These are phyloP conservation scores for Lamellibrachia luymesi DNA, from an alignment of 1,140 invertebrate genomes.

Conservation along the genomic window DNA sequence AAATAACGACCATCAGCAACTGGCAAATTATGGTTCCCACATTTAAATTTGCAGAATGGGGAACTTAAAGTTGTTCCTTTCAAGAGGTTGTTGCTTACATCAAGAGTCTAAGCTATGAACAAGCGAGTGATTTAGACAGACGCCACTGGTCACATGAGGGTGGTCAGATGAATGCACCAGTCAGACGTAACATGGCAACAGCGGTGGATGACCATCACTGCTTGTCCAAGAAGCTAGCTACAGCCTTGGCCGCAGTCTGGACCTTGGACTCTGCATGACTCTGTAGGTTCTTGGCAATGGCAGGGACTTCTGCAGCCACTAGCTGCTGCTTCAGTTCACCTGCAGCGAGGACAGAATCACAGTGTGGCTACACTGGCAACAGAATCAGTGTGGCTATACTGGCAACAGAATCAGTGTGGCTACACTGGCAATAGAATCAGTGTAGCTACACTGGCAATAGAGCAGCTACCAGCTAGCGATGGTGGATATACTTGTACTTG, in stretches of 20 bases:
- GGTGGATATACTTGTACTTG: no score
- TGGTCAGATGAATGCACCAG: no score
- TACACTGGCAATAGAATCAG: neutral
- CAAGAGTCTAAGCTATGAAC: neutral
- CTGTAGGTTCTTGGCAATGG: conserved; percentile 5
- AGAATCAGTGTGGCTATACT: neutral
- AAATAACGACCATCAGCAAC: no score
- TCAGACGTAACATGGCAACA: neutral
- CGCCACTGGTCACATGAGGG: neutral
- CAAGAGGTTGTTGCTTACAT: no score
- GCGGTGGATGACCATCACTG: neutral
- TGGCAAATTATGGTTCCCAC: no score
- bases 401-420: neutral
- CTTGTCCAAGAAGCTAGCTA: neutral
- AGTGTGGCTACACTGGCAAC: neutral
- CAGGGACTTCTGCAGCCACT: neutral
- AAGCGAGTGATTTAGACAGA: neutral
- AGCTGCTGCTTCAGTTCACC: neutral
- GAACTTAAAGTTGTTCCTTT: neutral
- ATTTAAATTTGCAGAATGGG: neutral
- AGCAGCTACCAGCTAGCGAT: neutral
- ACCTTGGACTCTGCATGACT: neutral
- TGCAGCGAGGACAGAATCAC: neutral
- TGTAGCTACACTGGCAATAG: neutral
- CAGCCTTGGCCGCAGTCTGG: neutral